Percentiles rank a stretch among this genome's conserved stretches.
Conservation (phyloP, 2,888 invertebrate species). For the Ommatoiulus sabulosus region DNA sequence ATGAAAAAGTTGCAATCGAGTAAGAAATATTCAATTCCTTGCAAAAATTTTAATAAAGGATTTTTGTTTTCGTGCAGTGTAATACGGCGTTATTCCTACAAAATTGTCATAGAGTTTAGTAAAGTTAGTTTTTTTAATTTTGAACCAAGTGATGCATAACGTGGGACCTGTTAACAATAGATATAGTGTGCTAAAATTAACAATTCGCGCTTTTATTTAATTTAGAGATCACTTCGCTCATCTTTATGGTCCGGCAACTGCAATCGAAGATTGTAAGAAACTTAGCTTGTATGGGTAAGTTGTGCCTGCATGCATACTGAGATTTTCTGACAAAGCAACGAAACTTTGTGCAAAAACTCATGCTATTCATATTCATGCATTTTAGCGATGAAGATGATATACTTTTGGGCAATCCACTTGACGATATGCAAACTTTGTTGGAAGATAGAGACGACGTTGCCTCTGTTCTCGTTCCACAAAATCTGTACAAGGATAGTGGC, state of each 20-base stretch:
- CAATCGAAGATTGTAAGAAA: conserved; percentile 62
- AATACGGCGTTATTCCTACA: no score
- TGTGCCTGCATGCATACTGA: not conserved
- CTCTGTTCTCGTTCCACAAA: conserved; percentile 34
- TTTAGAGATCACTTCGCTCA: conserved; percentile 64
- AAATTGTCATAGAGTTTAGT: no score
- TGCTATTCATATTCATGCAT: not conserved
- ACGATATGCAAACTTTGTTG: not conserved
- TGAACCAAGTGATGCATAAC: no score
- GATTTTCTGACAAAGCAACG: not conserved
- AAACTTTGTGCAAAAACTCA: not conserved
- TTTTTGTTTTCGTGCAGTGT: no score
- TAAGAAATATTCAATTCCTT: conserved; percentile 44
- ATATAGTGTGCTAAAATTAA: not conserved
- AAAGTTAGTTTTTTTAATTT: no score
- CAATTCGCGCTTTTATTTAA: not conserved
- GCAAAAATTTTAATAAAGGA: not conserved
- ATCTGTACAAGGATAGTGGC: conserved; percentile 31
- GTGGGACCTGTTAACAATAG: not conserved
- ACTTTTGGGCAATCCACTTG: conserved; percentile 23
- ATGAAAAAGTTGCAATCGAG: conserved; percentile 63
- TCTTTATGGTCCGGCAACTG: conserved; percentile 63
- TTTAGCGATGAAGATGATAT: conserved; percentile 7
- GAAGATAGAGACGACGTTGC: conserved; percentile 23
- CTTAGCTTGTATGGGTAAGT: conserved; percentile 61